These are phyloP conservation scores for Dasysyrphus tricinctus DNA, from an alignment of 2,888 invertebrate genomes.

Conservation along the genomic window DNA sequence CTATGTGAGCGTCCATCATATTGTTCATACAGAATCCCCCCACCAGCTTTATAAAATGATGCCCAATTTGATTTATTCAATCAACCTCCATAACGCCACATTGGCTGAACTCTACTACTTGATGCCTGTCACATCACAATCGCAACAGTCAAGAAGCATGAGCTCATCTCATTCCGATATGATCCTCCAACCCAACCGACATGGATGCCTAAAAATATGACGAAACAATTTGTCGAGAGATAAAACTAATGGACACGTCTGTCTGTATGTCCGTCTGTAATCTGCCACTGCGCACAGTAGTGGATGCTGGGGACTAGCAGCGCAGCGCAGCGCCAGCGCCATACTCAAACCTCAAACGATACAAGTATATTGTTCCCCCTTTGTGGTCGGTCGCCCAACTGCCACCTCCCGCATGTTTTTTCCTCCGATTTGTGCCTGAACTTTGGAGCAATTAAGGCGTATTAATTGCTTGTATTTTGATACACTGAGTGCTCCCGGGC, in stretches of 20 bases:
- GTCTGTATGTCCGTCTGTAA: constrained; percentile 47
- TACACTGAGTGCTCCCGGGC: constrained; percentile 72
- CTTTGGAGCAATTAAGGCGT: constrained; percentile 72
- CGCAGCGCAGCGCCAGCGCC: constrained; percentile 28
- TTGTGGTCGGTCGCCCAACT: constrained; percentile 1
- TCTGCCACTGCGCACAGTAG: constrained; percentile 55
- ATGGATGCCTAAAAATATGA: constrained; percentile 71
- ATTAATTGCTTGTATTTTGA: constrained; percentile 73
- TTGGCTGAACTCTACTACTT: constrained; percentile 47
- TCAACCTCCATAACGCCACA: constrained; percentile 63
- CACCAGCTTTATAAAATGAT: neutral
- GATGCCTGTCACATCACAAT: constrained; percentile 72
- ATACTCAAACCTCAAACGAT: constrained; percentile 7
- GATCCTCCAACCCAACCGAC: constrained; percentile 29
- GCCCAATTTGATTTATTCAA: constrained; percentile 50
- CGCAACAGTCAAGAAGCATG: constrained; percentile 55
- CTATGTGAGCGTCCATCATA: constrained; percentile 53
- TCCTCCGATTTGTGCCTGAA: constrained; percentile 44
- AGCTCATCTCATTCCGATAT: constrained; percentile 50
- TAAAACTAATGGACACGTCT: constrained; percentile 72
- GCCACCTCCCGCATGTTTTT: neutral
- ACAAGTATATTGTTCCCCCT: neutral
- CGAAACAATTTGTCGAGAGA: constrained; percentile 75
- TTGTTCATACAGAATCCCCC: constrained; percentile 11
- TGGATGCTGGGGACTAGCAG: constrained; percentile 23